Evolutionary conservation across 2,113 vertebrate species (phyloP).

Genomic region (Paralichthys olivaceus): DNA sequence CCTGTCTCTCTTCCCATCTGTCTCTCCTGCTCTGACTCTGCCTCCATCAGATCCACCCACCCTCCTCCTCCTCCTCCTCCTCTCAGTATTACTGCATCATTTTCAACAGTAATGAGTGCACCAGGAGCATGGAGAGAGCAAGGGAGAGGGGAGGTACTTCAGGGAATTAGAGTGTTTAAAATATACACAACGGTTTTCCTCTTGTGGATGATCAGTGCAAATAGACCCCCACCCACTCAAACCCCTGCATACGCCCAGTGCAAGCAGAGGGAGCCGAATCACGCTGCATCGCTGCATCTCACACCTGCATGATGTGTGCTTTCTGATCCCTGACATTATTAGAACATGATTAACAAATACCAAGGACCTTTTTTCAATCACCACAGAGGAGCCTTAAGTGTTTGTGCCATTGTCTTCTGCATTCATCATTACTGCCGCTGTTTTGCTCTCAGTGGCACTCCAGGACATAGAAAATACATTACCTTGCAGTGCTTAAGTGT

Average conservation of each 20-base stretch:
- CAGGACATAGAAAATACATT: constrained; percentile 63
- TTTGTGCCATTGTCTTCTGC: constrained; percentile 32
- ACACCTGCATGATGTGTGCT: constrained; percentile 24
- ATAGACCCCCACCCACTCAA: constrained; percentile 14
- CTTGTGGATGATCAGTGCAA: constrained; percentile 70
- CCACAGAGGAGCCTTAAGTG: constrained; percentile 2
- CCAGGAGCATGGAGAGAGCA: constrained; percentile 59
- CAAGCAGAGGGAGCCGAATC: constrained; percentile 33
- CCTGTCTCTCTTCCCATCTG: constrained; percentile 48
- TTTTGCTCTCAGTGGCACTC: constrained; percentile 47
- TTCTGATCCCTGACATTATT: constrained; percentile 22
- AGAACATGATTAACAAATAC: constrained; percentile 43
- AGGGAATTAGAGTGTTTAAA: constrained; percentile 75
- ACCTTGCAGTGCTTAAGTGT: constrained; percentile 61
- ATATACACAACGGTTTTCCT: constrained; percentile 71
- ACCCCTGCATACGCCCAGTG: constrained; percentile 3
- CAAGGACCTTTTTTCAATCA: constrained; percentile 39
- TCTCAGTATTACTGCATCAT: constrained; percentile 69
- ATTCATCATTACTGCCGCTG: constrained; percentile 46
- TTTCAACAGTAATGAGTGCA: constrained; percentile 75
- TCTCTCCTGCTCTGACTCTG: constrained; percentile 31
- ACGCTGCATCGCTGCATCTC: not conserved
- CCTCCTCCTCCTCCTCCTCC: constrained; percentile 12
- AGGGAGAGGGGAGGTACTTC: constrained; percentile 57
- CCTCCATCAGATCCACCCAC: constrained; percentile 8